These are phyloP conservation scores for Takifugu rubripes DNA, from an alignment of 2,797 vertebrate species.

Conservation along the genomic window DNA sequence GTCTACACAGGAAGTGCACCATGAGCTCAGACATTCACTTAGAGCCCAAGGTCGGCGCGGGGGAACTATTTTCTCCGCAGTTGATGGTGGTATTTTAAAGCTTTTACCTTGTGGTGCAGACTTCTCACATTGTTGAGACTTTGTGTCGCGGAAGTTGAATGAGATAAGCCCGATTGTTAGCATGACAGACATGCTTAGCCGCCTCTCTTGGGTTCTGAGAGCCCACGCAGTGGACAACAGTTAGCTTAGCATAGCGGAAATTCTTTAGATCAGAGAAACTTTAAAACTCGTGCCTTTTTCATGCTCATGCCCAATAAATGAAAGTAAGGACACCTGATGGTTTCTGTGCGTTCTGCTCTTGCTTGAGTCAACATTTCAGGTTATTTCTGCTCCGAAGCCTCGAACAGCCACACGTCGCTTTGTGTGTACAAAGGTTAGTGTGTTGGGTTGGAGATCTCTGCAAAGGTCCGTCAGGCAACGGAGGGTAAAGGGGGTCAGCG, in stretches of 20 bases:
- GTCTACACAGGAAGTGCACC: conserved; percentile 50
- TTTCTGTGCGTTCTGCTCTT: too few species aligned
- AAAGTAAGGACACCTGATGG: too few species aligned
- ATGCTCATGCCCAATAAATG: too few species aligned
- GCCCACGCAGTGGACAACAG: too few species aligned
- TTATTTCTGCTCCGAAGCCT: too few species aligned
- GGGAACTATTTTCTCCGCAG: conserved; percentile 9
- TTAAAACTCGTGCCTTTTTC: too few species aligned
- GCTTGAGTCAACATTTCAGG: too few species aligned
- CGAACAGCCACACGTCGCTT: conserved; percentile 7
- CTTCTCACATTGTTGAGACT: background rate
- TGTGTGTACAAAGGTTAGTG: conserved; percentile 22
- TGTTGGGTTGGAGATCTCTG: conserved; percentile 28
- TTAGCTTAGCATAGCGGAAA: too few species aligned
- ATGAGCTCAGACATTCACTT: conserved; percentile 40
- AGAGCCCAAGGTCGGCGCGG: conserved; percentile 44
- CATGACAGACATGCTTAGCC: too few species aligned
- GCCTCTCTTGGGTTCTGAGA: too few species aligned
- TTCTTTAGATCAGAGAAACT: too few species aligned
- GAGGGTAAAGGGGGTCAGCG: conserved; percentile 27
- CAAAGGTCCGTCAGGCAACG: conserved; percentile 17
- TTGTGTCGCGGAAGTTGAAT: background rate
- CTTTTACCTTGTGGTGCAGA: background rate
- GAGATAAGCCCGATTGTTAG: background rate
- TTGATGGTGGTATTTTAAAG: background rate